These are phyloP conservation scores for Hylaeus volcanicus DNA, from an alignment of 1,140 invertebrate genomes.

Conservation along the genomic window DNA sequence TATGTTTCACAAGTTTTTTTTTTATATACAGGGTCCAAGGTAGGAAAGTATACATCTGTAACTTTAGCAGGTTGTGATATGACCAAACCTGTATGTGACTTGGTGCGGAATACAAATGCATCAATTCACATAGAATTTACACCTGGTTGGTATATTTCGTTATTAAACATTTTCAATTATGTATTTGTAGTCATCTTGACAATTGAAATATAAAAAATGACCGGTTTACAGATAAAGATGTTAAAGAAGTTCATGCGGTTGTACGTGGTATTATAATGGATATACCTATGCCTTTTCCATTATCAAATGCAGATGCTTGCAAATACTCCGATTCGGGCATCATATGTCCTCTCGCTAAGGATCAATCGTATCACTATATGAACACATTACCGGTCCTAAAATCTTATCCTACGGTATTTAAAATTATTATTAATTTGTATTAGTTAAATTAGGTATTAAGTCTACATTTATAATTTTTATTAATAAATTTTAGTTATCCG, in stretches of 20 bases:
- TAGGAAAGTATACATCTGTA: constrained; percentile 81
- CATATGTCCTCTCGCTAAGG: constrained; percentile 84
- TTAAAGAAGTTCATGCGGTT: constrained; percentile 80
- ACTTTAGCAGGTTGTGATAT: constrained; percentile 82
- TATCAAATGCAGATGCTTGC: constrained; percentile 86
- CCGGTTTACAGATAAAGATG: constrained; percentile 77
- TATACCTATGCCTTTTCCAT: constrained; percentile 86
- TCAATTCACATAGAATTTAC: constrained; percentile 83
- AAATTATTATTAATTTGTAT: background rate
- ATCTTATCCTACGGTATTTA: constrained; percentile 82
- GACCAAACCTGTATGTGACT: constrained; percentile 77
- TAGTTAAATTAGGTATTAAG: constrained; percentile 21
- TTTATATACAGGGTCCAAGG: constrained; percentile 81
- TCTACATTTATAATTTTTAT: background rate
- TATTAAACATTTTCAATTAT: background rate
- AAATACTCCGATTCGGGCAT: constrained; percentile 81
- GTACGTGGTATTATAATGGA: constrained; percentile 87
- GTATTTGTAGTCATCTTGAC: no score
- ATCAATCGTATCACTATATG: constrained; percentile 82
- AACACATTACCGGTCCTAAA: constrained; percentile 83
- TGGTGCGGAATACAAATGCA: constrained; percentile 83
- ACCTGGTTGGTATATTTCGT: constrained; percentile 72
- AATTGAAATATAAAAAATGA: no score
- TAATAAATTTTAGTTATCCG: constrained; percentile 78
- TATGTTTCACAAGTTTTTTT: background rate